These are phyloP conservation scores for Hucho hucho DNA, from an alignment of 2,113 vertebrate species.

Conservation along the genomic window DNA sequence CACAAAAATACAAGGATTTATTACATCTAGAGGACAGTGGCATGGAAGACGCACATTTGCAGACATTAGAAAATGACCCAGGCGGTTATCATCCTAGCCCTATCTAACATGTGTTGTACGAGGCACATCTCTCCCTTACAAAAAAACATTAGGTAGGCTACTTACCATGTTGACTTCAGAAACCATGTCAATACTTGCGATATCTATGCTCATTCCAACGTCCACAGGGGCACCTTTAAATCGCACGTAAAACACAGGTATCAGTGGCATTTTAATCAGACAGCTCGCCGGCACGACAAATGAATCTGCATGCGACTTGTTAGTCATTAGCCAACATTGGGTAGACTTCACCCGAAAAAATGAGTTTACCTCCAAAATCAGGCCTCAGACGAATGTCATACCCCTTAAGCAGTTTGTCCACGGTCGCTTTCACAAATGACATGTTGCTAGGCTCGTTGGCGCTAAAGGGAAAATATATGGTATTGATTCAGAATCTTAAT, in stretches of 20 bases:
- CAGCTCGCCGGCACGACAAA: not conserved
- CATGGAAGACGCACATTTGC: not conserved
- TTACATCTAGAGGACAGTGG: conserved; percentile 1
- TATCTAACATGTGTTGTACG: not conserved
- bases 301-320: not conserved
- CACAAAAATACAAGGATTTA: not conserved
- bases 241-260: conserved; percentile 22
- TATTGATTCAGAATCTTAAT: conserved; percentile 36
- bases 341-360: conserved; percentile 1
- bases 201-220: conserved; percentile 91
- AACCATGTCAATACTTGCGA: conserved; percentile 92
- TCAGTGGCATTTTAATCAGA: not conserved
- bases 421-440: conserved; percentile 87
- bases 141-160: conserved; percentile 39
- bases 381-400: conserved; percentile 87
- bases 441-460: conserved; percentile 85
- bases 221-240: conserved; percentile 86
- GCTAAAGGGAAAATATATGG: conserved; percentile 63
- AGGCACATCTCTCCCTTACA: not conserved
- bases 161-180: conserved; percentile 97
- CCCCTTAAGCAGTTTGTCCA: conserved; percentile 85
- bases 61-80: not conserved
- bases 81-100: conserved; percentile 1
- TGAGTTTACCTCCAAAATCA: conserved; percentile 84
- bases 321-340: conserved; percentile 2